A percentile compares a stretch with the other conserved stretches of the same genome.
Evolutionary conservation across 2,113 vertebrate genomes (phyloP).

Genomic region (Oryzias curvinotus): DNA sequence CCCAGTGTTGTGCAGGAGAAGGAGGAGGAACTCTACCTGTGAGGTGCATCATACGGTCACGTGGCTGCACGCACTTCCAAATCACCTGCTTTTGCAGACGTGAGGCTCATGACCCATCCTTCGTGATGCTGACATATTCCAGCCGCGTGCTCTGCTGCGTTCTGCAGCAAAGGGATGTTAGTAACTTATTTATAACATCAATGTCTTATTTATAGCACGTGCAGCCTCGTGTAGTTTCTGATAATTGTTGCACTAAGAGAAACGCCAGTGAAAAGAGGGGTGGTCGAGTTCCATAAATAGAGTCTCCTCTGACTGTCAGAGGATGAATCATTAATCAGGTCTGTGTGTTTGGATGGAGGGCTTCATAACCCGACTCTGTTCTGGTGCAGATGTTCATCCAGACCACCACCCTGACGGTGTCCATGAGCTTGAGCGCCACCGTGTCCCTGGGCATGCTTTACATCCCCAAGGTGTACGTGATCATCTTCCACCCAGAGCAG

Average conservation of each 20-base stretch:
- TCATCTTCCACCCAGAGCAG: slow-evolving; percentile 88
- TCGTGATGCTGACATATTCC: slow-evolving; percentile 10
- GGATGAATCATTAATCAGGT: slow-evolving; percentile 56
- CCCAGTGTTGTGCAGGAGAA: background rate
- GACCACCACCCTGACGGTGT: slow-evolving; percentile 88
- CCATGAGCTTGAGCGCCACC: slow-evolving; percentile 88
- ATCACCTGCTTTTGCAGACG: slow-evolving; percentile 11
- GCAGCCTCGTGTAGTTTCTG: slow-evolving; percentile 32
- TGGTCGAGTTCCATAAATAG: slow-evolving; percentile 55
- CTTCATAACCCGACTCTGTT: slow-evolving; percentile 22
- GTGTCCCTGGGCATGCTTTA: slow-evolving; percentile 92
- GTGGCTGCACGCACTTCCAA: background rate
- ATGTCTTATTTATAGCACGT: slow-evolving; percentile 63
- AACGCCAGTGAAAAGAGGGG: slow-evolving; percentile 15
- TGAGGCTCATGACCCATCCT: slow-evolving; percentile 9
- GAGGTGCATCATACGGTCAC: background rate
- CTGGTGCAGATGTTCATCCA: slow-evolving; percentile 87
- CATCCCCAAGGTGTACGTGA: slow-evolving; percentile 87
- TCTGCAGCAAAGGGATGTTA: background rate
- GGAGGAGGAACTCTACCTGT: slow-evolving; percentile 27
- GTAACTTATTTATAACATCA: slow-evolving; percentile 63
- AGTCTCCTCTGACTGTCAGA: slow-evolving; percentile 32
- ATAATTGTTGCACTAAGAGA: slow-evolving; percentile 40
- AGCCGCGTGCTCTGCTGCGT: slow-evolving; percentile 9
- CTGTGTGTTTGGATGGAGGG: background rate